These are phyloP conservation scores for Macrochelys suwanniensis DNA, from an alignment of 2,797 vertebrate genomes.

Conservation along the genomic window DNA sequence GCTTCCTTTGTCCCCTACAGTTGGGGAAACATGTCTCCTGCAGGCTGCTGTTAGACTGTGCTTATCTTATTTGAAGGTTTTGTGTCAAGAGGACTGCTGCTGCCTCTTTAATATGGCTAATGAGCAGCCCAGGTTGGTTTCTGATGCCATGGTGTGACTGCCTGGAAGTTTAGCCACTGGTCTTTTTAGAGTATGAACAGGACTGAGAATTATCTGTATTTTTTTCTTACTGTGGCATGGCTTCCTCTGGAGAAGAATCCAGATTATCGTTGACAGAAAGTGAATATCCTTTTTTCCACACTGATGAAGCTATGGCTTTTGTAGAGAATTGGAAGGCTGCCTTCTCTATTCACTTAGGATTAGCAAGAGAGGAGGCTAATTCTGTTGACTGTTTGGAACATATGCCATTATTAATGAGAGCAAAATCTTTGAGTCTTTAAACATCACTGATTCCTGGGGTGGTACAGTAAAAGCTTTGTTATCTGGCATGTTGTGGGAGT, in stretches of 20 bases:
- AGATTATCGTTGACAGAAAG: neutral
- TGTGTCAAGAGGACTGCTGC: neutral
- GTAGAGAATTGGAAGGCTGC: no score
- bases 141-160: neutral
- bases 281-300: no score
- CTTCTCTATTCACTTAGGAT: no score
- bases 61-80: neutral
- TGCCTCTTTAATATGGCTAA: neutral
- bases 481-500: no score
- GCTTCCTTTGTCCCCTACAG: neutral
- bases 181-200: neutral
- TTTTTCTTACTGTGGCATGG: neutral
- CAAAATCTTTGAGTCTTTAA: no score
- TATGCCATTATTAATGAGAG: no score
- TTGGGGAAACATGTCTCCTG: neutral
- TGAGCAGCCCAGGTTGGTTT: neutral
- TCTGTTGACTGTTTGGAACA: no score
- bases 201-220: neutral
- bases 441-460: no score
- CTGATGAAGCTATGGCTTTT: no score
- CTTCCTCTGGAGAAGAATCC: neutral
- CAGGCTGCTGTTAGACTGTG: neutral
- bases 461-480: no score
- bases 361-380: no score
- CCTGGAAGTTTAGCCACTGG: neutral